A percentile compares a stretch with the other conserved stretches of the same genome.
phyloP scores from a whole-genome alignment of 2,113 vertebrate species.

The Pipra filicauda region DNA sequence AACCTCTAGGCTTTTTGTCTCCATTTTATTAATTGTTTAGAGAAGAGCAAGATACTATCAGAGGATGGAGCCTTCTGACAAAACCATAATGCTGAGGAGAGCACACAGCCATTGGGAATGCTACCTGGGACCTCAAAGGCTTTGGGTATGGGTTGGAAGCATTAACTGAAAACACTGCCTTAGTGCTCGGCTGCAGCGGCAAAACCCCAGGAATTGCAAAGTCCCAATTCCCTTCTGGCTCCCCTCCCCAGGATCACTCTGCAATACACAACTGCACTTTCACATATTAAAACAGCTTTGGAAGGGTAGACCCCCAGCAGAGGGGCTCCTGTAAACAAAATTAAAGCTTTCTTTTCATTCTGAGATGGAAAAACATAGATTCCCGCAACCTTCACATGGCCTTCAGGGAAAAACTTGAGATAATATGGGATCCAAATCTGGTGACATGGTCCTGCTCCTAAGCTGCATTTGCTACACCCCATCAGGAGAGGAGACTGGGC shows the following conservation, averaged over 20 bases:
- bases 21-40: slow-evolving; percentile 50
- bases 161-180: background rate
- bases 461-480: background rate
- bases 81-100: background rate
- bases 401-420: background rate
- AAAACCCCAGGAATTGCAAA: background rate
- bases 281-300: background rate
- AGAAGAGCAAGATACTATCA: slow-evolving; percentile 28
- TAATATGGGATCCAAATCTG: background rate
- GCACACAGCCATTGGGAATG: background rate
- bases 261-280: background rate
- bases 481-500: background rate
- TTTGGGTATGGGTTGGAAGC: background rate
- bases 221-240: background rate
- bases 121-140: background rate
- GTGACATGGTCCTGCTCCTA: background rate
- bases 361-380: background rate
- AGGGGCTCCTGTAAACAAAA: background rate
- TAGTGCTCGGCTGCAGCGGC: background rate
- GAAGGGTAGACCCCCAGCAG: background rate
- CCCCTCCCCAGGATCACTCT: background rate
- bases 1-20: slow-evolving; percentile 43
- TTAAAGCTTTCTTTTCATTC: background rate
- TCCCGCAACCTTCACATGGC: background rate
- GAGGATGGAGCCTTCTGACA: slow-evolving; percentile 21